phyloP scores from a whole-genome alignment of 2,113 vertebrate species.

The Ciconia stormi region DNA sequence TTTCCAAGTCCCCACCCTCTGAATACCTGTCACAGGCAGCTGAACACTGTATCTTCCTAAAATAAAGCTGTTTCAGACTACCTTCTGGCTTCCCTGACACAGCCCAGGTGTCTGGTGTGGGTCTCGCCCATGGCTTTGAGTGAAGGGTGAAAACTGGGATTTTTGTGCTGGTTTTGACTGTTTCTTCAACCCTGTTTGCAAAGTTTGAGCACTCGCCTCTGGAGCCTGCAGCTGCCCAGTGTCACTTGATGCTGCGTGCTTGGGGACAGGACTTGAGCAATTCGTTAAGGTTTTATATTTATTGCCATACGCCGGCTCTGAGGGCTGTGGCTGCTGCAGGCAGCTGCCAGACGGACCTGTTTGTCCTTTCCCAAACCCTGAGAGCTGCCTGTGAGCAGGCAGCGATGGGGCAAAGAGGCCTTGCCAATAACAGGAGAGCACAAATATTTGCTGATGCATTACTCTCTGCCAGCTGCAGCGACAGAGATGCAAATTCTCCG shows the following conservation, averaged over 20 bases:
- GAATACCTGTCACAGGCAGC: not conserved
- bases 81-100: not conserved
- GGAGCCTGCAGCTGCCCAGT: not conserved
- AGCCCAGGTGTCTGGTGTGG: accelerated
- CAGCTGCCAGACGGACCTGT: accelerated
- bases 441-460: not conserved
- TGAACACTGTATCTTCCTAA: not conserved
- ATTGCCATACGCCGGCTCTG: accelerated
- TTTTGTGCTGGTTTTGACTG: not conserved
- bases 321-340: not conserved
- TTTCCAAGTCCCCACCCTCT: not conserved
- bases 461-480: not conserved
- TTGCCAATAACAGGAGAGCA: not conserved
- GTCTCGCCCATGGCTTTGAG: not conserved
- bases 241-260: accelerated
- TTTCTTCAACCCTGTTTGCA: not conserved
- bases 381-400: not conserved
- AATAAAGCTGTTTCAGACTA: not conserved
- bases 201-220: not conserved
- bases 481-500: not conserved
- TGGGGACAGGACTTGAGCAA: not conserved
- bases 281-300: not conserved
- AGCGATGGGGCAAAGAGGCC: not conserved
- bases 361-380: not conserved
- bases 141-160: not conserved